Evolutionary conservation across 2,113 vertebrate species (phyloP).

Genomic region (Chaetura pelagica): DNA sequence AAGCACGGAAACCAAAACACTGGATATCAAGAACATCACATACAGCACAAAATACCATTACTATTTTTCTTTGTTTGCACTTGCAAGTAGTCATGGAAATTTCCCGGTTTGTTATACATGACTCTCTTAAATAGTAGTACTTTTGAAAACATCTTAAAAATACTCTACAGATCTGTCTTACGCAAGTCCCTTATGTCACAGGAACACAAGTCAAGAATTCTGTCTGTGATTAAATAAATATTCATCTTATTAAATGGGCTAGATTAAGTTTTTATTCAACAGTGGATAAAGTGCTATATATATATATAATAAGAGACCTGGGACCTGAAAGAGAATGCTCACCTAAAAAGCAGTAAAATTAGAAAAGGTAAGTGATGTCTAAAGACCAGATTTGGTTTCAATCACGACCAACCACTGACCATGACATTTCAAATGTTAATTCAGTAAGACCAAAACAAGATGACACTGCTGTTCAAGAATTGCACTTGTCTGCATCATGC

Average conservation of each 20-base stretch:
- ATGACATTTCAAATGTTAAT: background rate
- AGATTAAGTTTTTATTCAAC: background rate
- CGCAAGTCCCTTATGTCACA: background rate
- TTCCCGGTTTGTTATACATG: background rate
- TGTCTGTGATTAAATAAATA: background rate
- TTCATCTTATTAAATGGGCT: background rate
- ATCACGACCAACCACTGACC: background rate
- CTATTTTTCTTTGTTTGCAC: background rate
- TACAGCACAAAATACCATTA: background rate
- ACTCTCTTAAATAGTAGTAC: background rate
- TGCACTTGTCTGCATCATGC: background rate
- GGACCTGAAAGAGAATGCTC: background rate
- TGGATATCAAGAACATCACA: background rate
- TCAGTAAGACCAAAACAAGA: background rate
- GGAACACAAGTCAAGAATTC: background rate
- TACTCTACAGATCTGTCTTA: background rate
- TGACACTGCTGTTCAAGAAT: background rate
- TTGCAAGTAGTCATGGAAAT: background rate
- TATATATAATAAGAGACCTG: background rate
- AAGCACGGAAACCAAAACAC: background rate
- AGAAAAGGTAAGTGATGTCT: background rate
- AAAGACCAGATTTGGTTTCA: background rate
- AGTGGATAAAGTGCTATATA: background rate
- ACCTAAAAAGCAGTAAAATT: background rate
- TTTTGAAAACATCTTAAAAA: background rate